Percentiles rank a stretch among this genome's conserved stretches.
These are phyloP conservation scores for Smutsia temminckii DNA, from an alignment of 2,797 vertebrate species.

Conservation along the genomic window DNA sequence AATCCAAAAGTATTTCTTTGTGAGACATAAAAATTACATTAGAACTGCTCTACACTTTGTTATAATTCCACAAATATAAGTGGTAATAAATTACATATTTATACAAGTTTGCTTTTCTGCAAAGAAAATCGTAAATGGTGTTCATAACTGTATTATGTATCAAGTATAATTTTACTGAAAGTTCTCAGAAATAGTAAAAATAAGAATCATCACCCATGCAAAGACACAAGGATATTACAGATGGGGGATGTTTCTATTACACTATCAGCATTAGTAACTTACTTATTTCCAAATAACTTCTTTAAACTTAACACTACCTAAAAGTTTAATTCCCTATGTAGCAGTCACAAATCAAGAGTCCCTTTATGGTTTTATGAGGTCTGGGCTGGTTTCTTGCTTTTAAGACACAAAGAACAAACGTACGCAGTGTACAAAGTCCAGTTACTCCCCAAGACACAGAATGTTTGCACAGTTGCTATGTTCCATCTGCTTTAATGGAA, in stretches of 20 bases:
- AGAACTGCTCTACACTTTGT: not conserved
- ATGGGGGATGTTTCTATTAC: not conserved
- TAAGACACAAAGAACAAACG: not conserved
- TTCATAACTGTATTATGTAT: not conserved
- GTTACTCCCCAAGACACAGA: not conserved
- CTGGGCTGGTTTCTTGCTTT: not conserved
- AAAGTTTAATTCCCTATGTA: not conserved
- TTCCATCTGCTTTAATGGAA: not conserved
- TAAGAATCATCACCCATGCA: not conserved
- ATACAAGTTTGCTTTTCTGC: not conserved
- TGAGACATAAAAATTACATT: not conserved
- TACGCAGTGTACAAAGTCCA: conserved; percentile 49
- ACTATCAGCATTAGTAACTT: not conserved
- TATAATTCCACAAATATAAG: not conserved
- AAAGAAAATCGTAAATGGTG: not conserved
- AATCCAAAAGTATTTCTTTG: not conserved
- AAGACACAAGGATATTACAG: not conserved
- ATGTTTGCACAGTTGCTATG: not conserved
- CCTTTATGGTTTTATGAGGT: conserved; percentile 8
- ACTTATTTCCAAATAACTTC: conserved; percentile 13
- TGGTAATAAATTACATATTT: not conserved
- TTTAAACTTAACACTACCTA: not conserved
- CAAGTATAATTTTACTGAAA: not conserved
- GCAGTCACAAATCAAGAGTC: not conserved
- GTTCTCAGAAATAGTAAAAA: not conserved